Evolutionary conservation across 2,888 invertebrate genomes (phyloP).

Genomic region (Julus scandinavius): DNA sequence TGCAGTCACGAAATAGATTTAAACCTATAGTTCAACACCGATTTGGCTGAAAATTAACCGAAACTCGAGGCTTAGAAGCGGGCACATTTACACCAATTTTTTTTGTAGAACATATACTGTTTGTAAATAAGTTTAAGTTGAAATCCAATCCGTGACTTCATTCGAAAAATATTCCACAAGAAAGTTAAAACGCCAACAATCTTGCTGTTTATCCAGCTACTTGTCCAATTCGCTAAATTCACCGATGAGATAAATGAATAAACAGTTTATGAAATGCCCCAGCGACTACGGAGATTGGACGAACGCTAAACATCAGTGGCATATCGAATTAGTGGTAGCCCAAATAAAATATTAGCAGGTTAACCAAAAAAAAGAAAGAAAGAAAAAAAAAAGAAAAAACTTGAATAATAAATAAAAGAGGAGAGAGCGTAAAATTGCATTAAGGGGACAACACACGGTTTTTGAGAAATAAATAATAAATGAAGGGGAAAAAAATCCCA

Average conservation of each 20-base stretch:
- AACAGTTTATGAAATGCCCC: not conserved
- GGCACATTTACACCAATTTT: too few species aligned
- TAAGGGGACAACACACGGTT: slow-evolving; percentile 2
- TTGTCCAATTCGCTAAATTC: not conserved
- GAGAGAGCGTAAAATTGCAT: slow-evolving; percentile 19
- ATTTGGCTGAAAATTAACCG: too few species aligned
- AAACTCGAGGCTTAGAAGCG: too few species aligned
- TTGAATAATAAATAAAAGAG: slow-evolving; percentile 7
- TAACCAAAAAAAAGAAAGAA: not conserved
- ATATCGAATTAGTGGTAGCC: not conserved
- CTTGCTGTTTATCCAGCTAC: too few species aligned
- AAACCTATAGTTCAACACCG: too few species aligned
- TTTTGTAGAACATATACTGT: too few species aligned
- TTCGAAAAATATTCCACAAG: too few species aligned
- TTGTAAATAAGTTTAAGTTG: too few species aligned
- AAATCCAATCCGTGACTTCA: too few species aligned
- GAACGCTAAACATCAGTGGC: not conserved
- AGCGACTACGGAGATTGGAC: not conserved
- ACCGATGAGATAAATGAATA: not conserved
- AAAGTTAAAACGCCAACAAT: too few species aligned
- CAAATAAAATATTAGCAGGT: slow-evolving; percentile 20
- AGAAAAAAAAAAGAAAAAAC: too few species aligned
- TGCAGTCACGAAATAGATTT: too few species aligned
- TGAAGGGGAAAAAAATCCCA: not conserved
- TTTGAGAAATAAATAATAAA: slow-evolving; percentile 40